Base-by-base conservation (phyloP, 2,113 vertebrate genomes). In the Apodemus speciosus region DNA sequence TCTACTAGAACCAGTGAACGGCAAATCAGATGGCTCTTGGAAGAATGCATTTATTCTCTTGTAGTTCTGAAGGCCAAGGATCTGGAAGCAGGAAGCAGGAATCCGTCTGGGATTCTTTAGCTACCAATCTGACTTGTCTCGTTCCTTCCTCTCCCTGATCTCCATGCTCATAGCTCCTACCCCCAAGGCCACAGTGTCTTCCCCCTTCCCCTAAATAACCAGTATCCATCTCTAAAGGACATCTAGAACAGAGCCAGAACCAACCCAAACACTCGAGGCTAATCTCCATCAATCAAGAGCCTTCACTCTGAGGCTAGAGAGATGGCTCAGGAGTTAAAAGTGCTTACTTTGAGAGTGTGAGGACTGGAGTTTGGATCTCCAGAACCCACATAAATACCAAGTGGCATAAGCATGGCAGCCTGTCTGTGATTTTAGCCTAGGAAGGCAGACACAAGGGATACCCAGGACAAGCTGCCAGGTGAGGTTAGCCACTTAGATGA, bases 191-290 rank as follows among this genome's bases (percentile, higher is more conserved):
- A 30, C 60, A 0, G 3, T 2, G 5, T 23, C 30, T 64, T 2
- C 13, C 43, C 32, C 32, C 51, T 30, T 40, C 58, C 25, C 27
- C 30, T 9, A 0, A 35, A 3, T 8, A 7, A 25, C 38, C 38
- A 6, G 3, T 20, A 46, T 80, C 75, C 16, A 32, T 83, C 60
- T 51, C 35, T 0, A 30, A 35, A 51, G 56, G 25, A 10, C 18
- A 16, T 15, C 27, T 4, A 0, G 4, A 3, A 49, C 9, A 14
- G 1, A 10, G 3, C 5, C 2, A 23, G 66, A 68, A 21, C 10
- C 8, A 53, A 25, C 23, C 35, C 4, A 56, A 49, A 11, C 1
- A 35, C 3, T 8, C 9, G 13, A 18, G 1, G 38, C 1, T 32
- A 2, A 3, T 7, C 23, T 8, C 35, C 23, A 14, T 66, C 13